Evolutionary conservation across 2,888 invertebrate genomes (phyloP).

Genomic region (Xanthorhoe designata): DNA sequence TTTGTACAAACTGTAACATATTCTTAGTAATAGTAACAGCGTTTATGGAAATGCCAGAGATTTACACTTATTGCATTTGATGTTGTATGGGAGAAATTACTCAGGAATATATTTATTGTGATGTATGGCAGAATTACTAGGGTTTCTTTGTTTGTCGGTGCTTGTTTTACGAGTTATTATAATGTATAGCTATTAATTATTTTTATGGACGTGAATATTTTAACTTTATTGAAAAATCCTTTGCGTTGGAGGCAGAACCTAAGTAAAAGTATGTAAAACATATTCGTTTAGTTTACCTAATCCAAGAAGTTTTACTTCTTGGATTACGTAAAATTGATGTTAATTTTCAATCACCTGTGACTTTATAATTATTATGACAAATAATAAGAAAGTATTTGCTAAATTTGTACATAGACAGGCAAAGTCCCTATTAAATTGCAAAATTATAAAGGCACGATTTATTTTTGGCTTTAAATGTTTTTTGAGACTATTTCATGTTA

Average conservation of each 20-base stretch:
- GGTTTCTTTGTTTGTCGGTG: slow-evolving; percentile 24
- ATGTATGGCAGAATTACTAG: slow-evolving; percentile 16
- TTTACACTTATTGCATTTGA: slow-evolving; percentile 69
- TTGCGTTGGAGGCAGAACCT: not conserved
- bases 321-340: too few relatives aligned
- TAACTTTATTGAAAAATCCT: not conserved
- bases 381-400: too few relatives aligned
- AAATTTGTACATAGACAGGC: too few relatives aligned
- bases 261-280: not conserved
- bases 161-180: not conserved
- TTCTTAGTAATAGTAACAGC: slow-evolving; percentile 62
- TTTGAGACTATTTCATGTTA: too few relatives aligned
- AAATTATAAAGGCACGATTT: too few relatives aligned
- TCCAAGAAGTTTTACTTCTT: too few relatives aligned
- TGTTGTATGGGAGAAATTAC: slow-evolving; percentile 54
- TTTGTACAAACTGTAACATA: not conserved
- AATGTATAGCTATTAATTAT: not conserved
- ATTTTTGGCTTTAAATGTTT: too few relatives aligned
- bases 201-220: not conserved
- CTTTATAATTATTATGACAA: too few relatives aligned
- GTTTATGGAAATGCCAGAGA: slow-evolving; percentile 69
- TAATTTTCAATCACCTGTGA: too few relatives aligned
- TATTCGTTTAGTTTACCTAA: too few relatives aligned
- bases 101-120: slow-evolving; percentile 43
- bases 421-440: too few relatives aligned